These are phyloP conservation scores for Trachelus troglodyta DNA, from an alignment of 2,888 invertebrate species.

Conservation along the genomic window DNA sequence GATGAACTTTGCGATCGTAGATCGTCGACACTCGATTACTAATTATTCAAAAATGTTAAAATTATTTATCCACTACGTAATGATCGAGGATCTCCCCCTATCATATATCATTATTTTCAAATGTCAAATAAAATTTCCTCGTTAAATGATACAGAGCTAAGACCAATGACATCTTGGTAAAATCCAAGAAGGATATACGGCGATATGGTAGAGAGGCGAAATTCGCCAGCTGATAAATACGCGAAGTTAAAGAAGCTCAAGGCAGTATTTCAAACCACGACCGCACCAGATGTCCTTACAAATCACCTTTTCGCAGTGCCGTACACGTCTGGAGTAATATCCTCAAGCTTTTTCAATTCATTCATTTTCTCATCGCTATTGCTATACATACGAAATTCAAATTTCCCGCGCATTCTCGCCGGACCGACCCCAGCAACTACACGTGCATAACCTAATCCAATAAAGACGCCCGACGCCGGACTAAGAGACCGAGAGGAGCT, in stretches of 20 bases:
- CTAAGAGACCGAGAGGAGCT: not conserved
- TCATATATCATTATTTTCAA: not conserved
- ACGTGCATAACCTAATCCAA: not conserved
- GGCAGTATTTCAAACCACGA: slow-evolving; percentile 1
- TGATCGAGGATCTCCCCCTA: too few species aligned
- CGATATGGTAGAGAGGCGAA: not conserved
- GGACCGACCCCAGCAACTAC: not conserved
- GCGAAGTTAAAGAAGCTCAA: not conserved
- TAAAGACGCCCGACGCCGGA: not conserved
- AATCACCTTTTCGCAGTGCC: slow-evolving; percentile 6
- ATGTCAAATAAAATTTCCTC: not conserved
- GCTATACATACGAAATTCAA: not conserved
- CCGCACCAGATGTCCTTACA: slow-evolving; percentile 6
- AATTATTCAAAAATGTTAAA: not conserved
- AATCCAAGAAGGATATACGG: not conserved
- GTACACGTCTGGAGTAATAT: not conserved
- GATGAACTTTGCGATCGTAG: not conserved
- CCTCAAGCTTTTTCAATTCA: not conserved
- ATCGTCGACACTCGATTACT: not conserved
- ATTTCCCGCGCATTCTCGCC: not conserved
- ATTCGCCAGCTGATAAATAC: slow-evolving; percentile 7
- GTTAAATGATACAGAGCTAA: not conserved
- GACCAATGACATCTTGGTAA: not conserved
- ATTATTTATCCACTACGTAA: not conserved
- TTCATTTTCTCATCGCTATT: too few species aligned